Evolutionary conservation across 2,113 vertebrate species (phyloP).

Genomic region (Egretta garzetta): DNA sequence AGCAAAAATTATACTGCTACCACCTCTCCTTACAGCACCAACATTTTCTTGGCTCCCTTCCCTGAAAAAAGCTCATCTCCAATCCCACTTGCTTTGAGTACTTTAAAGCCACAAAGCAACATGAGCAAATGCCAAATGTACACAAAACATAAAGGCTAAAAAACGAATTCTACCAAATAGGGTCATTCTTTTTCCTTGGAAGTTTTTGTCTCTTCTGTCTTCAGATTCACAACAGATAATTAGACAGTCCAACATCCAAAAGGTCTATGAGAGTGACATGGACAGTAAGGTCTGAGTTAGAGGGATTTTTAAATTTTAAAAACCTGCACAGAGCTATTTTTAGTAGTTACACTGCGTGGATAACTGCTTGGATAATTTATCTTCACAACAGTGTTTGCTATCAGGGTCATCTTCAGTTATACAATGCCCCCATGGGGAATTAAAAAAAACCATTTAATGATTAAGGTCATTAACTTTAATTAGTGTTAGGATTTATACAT

Average conservation of each 20-base stretch:
- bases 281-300: neutral
- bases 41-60: neutral
- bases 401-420: neutral
- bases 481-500: neutral
- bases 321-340: neutral
- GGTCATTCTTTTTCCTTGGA: neutral
- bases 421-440: neutral
- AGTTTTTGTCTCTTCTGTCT: neutral
- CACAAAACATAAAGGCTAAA: neutral
- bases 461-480: neutral
- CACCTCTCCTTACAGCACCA: neutral
- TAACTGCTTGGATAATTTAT: neutral
- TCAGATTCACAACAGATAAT: neutral
- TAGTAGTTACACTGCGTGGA: neutral
- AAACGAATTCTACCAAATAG: neutral
- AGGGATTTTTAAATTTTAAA: neutral
- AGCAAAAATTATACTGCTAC: neutral
- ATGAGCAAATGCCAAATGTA: neutral
- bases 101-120: neutral
- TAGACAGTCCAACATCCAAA: neutral
- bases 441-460: neutral
- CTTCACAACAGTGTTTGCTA: neutral
- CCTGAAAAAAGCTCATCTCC: neutral
- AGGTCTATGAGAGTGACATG: neutral
- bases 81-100: neutral